phyloP scores from a whole-genome alignment of 2,888 invertebrate genomes.

The Spodoptera littoralis region DNA sequence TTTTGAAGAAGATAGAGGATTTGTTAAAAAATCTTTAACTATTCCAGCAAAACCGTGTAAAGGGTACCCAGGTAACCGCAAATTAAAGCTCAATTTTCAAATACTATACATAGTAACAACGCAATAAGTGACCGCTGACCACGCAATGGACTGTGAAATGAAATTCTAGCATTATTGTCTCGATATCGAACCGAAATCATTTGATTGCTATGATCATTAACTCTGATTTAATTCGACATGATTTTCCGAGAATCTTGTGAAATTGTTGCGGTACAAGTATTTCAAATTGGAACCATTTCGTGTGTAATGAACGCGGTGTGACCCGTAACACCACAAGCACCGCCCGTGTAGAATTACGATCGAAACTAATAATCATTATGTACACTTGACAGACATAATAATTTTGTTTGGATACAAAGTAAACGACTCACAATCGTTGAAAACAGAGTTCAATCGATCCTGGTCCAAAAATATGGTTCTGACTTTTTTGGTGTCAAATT shows the following conservation, averaged over 20 bases:
- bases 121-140: slow-evolving; percentile 4
- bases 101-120: slow-evolving; percentile 7
- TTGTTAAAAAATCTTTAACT: not conserved
- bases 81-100: slow-evolving; percentile 1
- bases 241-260: slow-evolving; percentile 30
- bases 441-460: no score
- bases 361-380: slow-evolving; percentile 46
- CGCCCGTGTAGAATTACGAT: slow-evolving; percentile 36
- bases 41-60: not conserved
- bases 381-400: slow-evolving; percentile 35
- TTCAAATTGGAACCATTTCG: slow-evolving; percentile 36
- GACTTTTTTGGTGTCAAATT: no score
- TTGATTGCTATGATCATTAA: slow-evolving; percentile 46
- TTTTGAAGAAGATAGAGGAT: no score
- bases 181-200: slow-evolving; percentile 29
- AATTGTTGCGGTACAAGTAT: slow-evolving; percentile 34
- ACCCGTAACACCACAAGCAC: slow-evolving; percentile 35
- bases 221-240: slow-evolving; percentile 42
- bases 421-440: not conserved
- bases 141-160: slow-evolving; percentile 35
- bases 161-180: slow-evolving; percentile 43
- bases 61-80: not conserved
- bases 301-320: slow-evolving; percentile 39
- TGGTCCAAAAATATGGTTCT: no score
- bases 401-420: slow-evolving; percentile 12